Conservation (phyloP, 2,113 vertebrate genomes). For the Tympanuchus pallidicinctus region DNA sequence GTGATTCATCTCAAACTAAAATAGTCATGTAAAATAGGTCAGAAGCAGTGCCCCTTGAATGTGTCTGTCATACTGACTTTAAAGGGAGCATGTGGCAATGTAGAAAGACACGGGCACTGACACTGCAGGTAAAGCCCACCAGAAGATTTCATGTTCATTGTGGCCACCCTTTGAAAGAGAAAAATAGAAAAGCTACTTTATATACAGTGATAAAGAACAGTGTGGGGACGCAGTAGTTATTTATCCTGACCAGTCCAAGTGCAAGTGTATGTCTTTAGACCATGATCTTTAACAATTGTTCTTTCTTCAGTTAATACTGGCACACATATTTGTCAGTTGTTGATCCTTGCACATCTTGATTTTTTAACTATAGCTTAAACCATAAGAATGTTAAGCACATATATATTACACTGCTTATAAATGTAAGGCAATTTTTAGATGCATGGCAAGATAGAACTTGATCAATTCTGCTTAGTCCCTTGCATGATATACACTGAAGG, state of each 20-base stretch:
- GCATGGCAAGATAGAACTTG: background rate
- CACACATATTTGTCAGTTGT: background rate
- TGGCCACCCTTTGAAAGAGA: background rate
- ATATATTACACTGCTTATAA: background rate
- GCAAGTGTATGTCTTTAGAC: background rate
- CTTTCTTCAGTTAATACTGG: background rate
- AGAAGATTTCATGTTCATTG: background rate
- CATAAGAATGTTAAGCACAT: background rate
- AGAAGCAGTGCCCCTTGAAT: conserved; percentile 49
- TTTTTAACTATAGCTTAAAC: background rate
- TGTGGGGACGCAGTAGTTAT: background rate
- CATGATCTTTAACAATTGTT: background rate
- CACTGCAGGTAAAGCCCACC: background rate
- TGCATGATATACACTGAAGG: background rate
- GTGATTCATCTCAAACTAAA: conserved; percentile 61
- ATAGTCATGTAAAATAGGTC: conserved; percentile 65
- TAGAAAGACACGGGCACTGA: background rate
- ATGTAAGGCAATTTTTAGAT: background rate
- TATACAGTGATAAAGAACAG: background rate
- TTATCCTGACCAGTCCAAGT: background rate
- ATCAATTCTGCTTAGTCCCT: conserved; percentile 29
- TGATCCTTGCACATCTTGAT: background rate
- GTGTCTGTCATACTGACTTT: background rate
- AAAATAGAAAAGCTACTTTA: background rate
- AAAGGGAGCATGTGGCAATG: background rate